These are phyloP conservation scores for Muscicapa comitata DNA, from an alignment of 2,797 vertebrate species.

Conservation along the genomic window DNA sequence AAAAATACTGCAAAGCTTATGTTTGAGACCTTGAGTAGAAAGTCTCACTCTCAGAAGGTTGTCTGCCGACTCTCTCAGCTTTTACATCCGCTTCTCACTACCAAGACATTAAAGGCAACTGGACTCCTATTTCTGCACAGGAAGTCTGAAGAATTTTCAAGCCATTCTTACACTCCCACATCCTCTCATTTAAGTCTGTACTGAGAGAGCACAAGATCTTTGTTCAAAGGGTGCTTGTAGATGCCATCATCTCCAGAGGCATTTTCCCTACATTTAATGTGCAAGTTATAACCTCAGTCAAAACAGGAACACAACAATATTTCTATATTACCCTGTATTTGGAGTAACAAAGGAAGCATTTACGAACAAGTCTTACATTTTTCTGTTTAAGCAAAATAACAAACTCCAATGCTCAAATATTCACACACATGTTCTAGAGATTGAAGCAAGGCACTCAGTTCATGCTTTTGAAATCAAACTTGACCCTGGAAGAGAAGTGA, in stretches of 20 bases:
- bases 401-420: background rate
- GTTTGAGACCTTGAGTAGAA: background rate
- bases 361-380: background rate
- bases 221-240: background rate
- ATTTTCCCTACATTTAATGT: background rate
- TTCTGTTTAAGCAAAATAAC: background rate
- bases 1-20: background rate
- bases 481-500: background rate
- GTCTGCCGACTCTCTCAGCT: background rate
- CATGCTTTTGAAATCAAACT: background rate
- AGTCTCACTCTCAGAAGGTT: background rate
- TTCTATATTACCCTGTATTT: background rate
- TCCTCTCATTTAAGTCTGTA: background rate
- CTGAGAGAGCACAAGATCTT: background rate
- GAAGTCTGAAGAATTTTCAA: constrained; percentile 28
- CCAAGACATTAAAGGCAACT: background rate
- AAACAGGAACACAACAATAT: background rate
- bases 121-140: background rate
- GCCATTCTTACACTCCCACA: constrained; percentile 10
- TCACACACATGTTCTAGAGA: background rate
- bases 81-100: background rate
- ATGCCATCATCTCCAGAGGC: constrained; percentile 13
- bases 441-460: background rate
- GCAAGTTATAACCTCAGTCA: background rate
- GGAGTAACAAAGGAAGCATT: background rate